Conservation (phyloP, 2,113 vertebrate genomes). For the Antigone vipio region DNA sequence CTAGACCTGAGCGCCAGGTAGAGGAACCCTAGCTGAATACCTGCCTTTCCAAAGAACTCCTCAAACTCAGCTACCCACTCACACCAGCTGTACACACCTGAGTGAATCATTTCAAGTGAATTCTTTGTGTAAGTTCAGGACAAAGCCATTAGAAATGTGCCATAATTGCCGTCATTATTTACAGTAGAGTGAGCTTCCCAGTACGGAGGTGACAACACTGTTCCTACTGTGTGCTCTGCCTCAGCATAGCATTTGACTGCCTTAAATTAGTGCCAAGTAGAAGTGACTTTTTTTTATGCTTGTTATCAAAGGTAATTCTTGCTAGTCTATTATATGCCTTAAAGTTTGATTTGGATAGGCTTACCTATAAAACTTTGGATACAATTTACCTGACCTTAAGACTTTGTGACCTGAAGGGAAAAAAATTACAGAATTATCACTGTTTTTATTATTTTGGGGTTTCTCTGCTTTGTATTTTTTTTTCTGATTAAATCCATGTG, state of each 20-base stretch:
- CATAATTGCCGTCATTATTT: not conserved
- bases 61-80: not conserved
- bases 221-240: not conserved
- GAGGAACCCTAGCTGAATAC: not conserved
- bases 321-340: not conserved
- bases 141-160: not conserved
- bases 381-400: not conserved
- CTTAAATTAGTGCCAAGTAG: not conserved
- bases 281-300: not conserved
- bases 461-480: not conserved
- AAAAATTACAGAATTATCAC: not conserved
- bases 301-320: not conserved
- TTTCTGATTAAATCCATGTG: not conserved
- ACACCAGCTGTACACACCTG: not conserved
- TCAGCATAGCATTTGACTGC: not conserved
- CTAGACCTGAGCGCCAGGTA: not conserved
- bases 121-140: not conserved
- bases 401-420: not conserved
- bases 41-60: not conserved
- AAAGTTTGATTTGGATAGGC: not conserved
- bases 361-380: not conserved
- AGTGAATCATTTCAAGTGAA: not conserved
- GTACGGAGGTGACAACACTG: not conserved
- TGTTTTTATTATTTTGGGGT: not conserved
- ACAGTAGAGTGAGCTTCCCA: not conserved